These are phyloP conservation scores for Blastobasis adustella DNA, from an alignment of 2,888 invertebrate species.

Conservation along the genomic window DNA sequence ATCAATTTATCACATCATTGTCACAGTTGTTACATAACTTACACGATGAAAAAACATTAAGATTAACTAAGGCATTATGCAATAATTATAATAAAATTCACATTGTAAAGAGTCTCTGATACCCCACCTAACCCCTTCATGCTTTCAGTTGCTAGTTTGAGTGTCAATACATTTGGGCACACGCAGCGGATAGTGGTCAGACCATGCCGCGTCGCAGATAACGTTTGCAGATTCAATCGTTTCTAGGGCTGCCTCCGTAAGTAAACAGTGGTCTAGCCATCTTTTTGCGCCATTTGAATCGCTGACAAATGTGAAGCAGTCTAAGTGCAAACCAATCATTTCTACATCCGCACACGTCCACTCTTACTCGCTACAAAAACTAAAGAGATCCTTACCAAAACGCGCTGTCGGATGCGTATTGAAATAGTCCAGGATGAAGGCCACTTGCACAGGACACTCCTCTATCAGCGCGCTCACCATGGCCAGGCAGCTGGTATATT, in stretches of 20 bases:
- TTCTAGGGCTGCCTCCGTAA: background rate
- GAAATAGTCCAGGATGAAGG: background rate
- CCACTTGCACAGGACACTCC: background rate
- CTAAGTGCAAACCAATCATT: background rate
- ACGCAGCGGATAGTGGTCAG: background rate
- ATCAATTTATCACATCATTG: no score
- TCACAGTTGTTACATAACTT: no score
- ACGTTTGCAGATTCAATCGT: background rate
- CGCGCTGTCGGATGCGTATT: background rate
- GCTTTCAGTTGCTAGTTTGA: no score
- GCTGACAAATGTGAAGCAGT: no score
- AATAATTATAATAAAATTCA: no score
- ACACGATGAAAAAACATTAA: no score
- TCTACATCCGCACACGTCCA: background rate
- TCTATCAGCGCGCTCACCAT: background rate
- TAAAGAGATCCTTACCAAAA: background rate
- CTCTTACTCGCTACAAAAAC: background rate
- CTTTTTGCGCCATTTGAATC: no score
- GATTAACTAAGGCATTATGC: no score
- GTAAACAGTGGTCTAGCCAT: conserved; percentile 2
- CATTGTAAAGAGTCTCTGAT: no score
- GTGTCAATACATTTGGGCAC: no score
- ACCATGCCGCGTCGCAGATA: background rate
- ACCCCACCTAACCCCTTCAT: no score
- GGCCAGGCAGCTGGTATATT: background rate